Conservation (phyloP, 2,113 vertebrate genomes). For the Tetrao urogallus region DNA sequence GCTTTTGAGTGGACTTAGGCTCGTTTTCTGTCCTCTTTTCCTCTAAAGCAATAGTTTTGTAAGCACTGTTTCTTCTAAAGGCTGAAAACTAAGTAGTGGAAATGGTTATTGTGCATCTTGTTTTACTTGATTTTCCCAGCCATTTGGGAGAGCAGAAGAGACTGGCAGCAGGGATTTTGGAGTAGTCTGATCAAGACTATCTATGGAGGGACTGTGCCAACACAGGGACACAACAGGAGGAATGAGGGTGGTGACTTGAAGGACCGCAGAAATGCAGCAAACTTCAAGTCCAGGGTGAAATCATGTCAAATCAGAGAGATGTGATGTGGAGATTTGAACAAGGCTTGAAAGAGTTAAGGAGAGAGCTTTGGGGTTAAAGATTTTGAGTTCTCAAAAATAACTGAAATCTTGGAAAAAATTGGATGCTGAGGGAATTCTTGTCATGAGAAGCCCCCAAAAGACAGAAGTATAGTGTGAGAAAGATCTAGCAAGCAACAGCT, state of each 20-base stretch:
- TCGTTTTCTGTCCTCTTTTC: not conserved
- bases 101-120: not conserved
- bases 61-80: not conserved
- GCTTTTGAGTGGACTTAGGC: not conserved
- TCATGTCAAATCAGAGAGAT: not conserved
- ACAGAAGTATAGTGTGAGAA: not conserved
- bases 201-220: not conserved
- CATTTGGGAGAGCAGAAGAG: not conserved
- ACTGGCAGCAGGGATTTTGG: not conserved
- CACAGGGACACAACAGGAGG: not conserved
- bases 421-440: not conserved
- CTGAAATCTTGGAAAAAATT: not conserved
- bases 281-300: not conserved
- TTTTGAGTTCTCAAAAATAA: not conserved
- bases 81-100: not conserved
- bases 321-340: not conserved
- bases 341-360: not conserved
- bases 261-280: not conserved
- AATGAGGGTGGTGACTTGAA: not conserved
- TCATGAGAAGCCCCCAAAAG: not conserved
- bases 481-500: not conserved
- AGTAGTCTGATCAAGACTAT: not conserved
- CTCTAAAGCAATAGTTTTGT: not conserved
- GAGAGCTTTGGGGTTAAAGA: rapidly evolving
- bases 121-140: not conserved